Evolutionary conservation across 2,113 vertebrate genomes (phyloP).

Genomic region (Gymnocephalus cernua): DNA sequence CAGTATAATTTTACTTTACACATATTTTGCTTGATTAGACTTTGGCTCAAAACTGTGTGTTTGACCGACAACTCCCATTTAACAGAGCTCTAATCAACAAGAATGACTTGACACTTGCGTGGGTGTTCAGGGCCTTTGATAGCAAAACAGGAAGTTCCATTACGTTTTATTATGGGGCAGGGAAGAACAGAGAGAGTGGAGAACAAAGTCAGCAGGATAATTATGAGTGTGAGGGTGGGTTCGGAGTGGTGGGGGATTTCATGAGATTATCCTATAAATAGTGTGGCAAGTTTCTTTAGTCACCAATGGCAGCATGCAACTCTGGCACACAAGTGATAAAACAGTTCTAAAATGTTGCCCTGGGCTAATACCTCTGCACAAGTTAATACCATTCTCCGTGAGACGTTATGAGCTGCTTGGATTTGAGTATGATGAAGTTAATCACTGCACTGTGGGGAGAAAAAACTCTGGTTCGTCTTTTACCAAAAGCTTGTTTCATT

Average conservation of each 20-base stretch:
- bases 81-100: constrained; percentile 7
- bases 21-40: background rate
- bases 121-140: constrained; percentile 6
- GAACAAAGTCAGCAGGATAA: constrained; percentile 61
- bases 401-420: constrained; percentile 47
- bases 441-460: constrained; percentile 35
- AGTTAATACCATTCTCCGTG: constrained; percentile 58
- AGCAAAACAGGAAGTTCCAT: constrained; percentile 46
- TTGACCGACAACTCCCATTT: background rate
- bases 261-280: constrained; percentile 66
- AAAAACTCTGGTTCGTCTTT: constrained; percentile 11
- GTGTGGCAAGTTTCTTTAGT: constrained; percentile 50
- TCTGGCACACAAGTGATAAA: constrained; percentile 44
- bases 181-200: constrained; percentile 17
- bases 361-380: constrained; percentile 49
- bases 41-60: background rate
- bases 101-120: background rate
- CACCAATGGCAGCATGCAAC: constrained; percentile 17
- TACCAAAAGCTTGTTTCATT: constrained; percentile 45
- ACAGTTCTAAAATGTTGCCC: constrained; percentile 21
- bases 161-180: background rate
- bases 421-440: constrained; percentile 59
- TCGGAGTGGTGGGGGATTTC: constrained; percentile 35
- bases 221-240: constrained; percentile 28
- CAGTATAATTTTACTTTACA: background rate